A percentile compares a stretch with the other conserved stretches of the same genome.
phyloP scores from a whole-genome alignment of 2,113 vertebrate species.

The Crotalus horridus region DNA sequence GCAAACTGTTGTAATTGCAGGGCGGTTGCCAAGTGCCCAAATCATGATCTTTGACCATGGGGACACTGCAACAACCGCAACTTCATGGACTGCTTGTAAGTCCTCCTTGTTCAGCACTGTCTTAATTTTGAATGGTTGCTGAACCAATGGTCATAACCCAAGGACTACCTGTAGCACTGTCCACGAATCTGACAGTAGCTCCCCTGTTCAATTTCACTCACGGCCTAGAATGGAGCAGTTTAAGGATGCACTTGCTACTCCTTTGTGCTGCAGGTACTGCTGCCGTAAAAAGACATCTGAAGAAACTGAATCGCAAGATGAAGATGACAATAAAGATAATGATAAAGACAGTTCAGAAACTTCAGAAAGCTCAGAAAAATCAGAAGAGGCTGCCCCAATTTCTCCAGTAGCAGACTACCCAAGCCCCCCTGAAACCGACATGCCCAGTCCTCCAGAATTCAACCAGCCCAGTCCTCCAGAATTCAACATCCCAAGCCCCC shows the following conservation, averaged over 20 bases:
- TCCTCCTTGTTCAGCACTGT: neutral
- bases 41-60: neutral
- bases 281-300: neutral
- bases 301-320: neutral
- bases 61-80: neutral
- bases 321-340: neutral
- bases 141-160: neutral
- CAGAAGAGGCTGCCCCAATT: neutral
- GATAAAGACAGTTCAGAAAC: neutral
- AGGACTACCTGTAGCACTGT: neutral
- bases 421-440: neutral
- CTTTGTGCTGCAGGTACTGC: neutral
- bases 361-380: neutral
- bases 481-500: neutral
- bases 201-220: neutral
- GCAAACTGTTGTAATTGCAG: neutral
- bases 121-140: neutral
- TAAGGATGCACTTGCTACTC: neutral
- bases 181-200: neutral
- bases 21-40: neutral
- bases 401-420: neutral
- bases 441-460: neutral
- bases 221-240: neutral
- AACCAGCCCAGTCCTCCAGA: neutral
- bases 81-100: neutral